Conservation (phyloP, 2,888 invertebrate species). For the Perithous albicinctus region DNA sequence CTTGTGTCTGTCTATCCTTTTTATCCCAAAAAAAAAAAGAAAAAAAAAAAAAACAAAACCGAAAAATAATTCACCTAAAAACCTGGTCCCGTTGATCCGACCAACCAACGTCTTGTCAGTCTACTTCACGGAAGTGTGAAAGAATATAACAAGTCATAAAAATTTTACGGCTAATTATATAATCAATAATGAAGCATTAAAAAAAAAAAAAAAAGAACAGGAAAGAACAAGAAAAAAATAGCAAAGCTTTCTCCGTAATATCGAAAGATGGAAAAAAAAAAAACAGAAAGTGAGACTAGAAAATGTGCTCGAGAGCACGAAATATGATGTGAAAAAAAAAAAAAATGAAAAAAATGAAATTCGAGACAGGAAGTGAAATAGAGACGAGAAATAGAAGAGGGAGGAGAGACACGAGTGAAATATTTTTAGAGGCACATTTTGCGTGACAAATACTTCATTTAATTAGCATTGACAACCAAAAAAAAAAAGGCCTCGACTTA, state of each 20-base stretch:
- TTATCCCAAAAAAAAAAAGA: conserved; percentile 49
- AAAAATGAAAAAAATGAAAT: conserved; percentile 6
- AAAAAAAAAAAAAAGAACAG: conserved; percentile 19
- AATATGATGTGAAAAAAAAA: too few species aligned
- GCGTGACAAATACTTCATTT: conserved; percentile 33
- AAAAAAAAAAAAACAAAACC: conserved; percentile 44
- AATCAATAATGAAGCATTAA: conserved; percentile 13
- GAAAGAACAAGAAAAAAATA: conserved; percentile 36
- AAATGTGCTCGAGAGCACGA: too few species aligned
- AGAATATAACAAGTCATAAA: conserved; percentile 37
- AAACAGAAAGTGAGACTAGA: too few species aligned
- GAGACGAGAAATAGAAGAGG: conserved; percentile 48
- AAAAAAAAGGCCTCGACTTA: conserved; percentile 29
- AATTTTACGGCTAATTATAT: conserved; percentile 18
- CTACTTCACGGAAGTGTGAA: conserved; percentile 43
- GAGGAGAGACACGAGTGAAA: conserved; percentile 55
- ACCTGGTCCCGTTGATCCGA: conserved; percentile 63
- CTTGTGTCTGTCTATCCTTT: conserved; percentile 76
- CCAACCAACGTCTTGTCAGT: conserved; percentile 65
- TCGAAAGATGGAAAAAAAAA: conserved; percentile 21
- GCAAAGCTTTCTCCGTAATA: conserved; percentile 23
- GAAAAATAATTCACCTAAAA: conserved; percentile 57
- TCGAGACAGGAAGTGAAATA: conserved; percentile 23
- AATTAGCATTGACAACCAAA: conserved; percentile 42
- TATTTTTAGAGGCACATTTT: conserved; percentile 57